A percentile compares a stretch with the other conserved stretches of the same genome.
These are phyloP conservation scores for Archegozetes longisetosus DNA, from an alignment of 1,140 invertebrate species.

Conservation along the genomic window DNA sequence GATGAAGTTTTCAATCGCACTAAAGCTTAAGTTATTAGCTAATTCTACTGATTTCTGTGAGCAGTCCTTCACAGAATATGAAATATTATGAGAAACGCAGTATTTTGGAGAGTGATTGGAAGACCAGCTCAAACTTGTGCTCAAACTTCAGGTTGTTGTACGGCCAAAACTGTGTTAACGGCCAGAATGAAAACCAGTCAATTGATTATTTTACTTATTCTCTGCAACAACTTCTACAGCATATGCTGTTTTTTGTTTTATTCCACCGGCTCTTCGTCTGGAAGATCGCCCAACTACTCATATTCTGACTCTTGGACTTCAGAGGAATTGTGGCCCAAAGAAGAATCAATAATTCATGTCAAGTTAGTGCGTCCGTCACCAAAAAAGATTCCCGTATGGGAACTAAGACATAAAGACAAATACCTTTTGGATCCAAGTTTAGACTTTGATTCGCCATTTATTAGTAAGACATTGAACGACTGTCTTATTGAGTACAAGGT, in stretches of 20 bases:
- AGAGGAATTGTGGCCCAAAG: conserved; percentile 10
- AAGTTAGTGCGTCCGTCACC: conserved; percentile 4
- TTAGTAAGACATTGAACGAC: neutral
- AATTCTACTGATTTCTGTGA: too few species aligned
- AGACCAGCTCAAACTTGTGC: too few species aligned
- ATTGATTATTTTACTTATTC: neutral
- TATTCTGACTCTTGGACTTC: neutral
- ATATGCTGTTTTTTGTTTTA: neutral
- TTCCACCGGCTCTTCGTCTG: too few species aligned
- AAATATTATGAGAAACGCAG: too few species aligned
- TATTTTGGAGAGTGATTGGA: too few species aligned
- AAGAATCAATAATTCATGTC: conserved; percentile 7
- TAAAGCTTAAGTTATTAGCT: too few species aligned
- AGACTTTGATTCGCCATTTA: conserved; percentile 13
- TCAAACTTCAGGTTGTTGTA: too few species aligned
- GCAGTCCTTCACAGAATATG: too few species aligned
- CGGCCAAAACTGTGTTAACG: too few species aligned
- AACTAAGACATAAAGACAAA: neutral
- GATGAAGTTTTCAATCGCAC: too few species aligned
- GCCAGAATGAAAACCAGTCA: neutral
- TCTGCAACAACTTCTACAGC: neutral
- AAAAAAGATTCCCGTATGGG: neutral
- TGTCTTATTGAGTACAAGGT: conserved; percentile 1
- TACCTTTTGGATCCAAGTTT: conserved; percentile 6
- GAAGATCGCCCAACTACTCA: neutral